Base-by-base conservation (phyloP, 2,113 vertebrate genomes). In the Gymnorhina tibicen region DNA sequence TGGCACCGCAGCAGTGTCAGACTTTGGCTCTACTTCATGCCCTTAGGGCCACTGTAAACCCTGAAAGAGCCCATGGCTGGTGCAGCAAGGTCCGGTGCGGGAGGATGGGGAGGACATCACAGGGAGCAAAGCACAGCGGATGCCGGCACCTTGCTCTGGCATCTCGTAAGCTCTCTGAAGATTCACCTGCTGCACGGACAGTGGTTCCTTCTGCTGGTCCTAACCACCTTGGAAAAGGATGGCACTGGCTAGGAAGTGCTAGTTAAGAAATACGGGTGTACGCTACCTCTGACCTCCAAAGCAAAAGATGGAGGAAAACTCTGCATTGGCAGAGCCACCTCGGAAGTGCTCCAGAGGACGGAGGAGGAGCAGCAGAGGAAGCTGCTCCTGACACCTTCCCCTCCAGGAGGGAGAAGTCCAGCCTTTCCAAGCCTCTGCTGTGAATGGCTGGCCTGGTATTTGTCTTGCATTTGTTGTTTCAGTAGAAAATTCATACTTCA, bases 31-130 rank as follows among this genome's bases (percentile, higher is more conserved):
- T 37, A 0, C 22, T 55, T 59, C 33, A 2, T 5, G 6, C 33
- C 46, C 26, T 35, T 26, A 53, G 23, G 22, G 10, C 39, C 53
- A 4, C 58, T n/a, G 8, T 46, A 21, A 44, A 19, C 58, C 11
- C 93, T 60, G 60, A 46, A 41, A 42, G 15, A 10, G 14, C 21
- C 53, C 13, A 0, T 1, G 4, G 53, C 33, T 75, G 55, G 24
- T 87, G 62, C 62, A 58, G 24, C 0, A 0, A 53, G 18, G 24
- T 87, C 35, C 35, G 6, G 30, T 10, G 33, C 2, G 1, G 50
- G 77, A 87, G 13, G 46, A 50, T 32, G 72, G 72, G 42, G 50
- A 72, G 21, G 24, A 41, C 3, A 1, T n/a, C 20, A 10, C 26
- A 27, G 35, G 16, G 44, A 64, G 33, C 1, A 4, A 91, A 76